phyloP scores from a whole-genome alignment of 2,888 invertebrate species.

The Cryptophagus acutangulus region DNA sequence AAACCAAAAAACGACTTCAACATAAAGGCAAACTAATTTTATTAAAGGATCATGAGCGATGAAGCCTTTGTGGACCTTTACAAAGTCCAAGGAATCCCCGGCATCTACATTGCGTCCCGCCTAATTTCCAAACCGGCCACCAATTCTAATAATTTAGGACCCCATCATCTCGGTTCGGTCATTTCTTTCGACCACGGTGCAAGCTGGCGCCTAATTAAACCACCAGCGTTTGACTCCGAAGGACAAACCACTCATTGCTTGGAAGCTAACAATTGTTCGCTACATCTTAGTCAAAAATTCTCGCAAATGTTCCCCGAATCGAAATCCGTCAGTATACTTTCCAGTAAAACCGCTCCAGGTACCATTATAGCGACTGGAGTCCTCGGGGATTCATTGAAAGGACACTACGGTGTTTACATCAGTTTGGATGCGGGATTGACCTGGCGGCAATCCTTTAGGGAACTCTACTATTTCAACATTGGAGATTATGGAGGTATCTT shows the following conservation, averaged over 20 bases:
- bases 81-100: constrained; percentile 78
- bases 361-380: constrained; percentile 83
- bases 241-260: constrained; percentile 65
- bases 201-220: constrained; percentile 70
- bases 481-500: constrained; percentile 89
- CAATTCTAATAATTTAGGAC: constrained; percentile 53
- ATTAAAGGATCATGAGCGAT: constrained; percentile 65
- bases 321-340: constrained; percentile 75
- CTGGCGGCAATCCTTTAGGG: constrained; percentile 70
- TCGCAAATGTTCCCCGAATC: constrained; percentile 76
- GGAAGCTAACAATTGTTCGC: constrained; percentile 65
- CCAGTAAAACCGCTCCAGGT: constrained; percentile 82
- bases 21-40: too few relatives aligned
- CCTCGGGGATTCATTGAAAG: constrained; percentile 71
- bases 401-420: constrained; percentile 74
- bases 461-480: constrained; percentile 80
- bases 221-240: constrained; percentile 65
- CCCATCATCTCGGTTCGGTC: constrained; percentile 70
- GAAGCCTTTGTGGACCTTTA: constrained; percentile 84
- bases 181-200: constrained; percentile 86
- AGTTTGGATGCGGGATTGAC: constrained; percentile 77
- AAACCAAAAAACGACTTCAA: too few relatives aligned
- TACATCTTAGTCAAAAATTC: constrained; percentile 84
- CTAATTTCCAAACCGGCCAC: constrained; percentile 56
- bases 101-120: constrained; percentile 85